Evolutionary conservation across 2,113 vertebrate genomes (phyloP).

Genomic region (Dascyllus trimaculatus): DNA sequence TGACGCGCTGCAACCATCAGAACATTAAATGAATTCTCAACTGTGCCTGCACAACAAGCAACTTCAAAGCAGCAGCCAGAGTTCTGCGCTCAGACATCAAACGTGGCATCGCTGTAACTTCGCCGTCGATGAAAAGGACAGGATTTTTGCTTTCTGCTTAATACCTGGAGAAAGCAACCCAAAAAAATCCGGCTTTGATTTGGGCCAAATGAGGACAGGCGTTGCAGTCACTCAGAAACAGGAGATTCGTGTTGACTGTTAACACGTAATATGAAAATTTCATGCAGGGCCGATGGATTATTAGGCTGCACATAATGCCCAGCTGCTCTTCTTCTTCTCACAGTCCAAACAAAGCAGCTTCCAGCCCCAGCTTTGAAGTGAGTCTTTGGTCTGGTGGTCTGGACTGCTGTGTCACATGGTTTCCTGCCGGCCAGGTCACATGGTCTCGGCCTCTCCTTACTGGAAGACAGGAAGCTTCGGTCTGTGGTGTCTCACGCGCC

Average conservation of each 20-base stretch:
- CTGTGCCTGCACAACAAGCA: slow-evolving; percentile 56
- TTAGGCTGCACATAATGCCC: neutral
- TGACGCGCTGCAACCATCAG: slow-evolving; percentile 60
- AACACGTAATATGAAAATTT: neutral
- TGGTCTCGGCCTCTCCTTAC: slow-evolving; percentile 65
- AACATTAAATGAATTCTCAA: slow-evolving; percentile 54
- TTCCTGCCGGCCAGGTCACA: slow-evolving; percentile 76
- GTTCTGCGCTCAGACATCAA: slow-evolving; percentile 68
- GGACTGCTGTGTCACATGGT: slow-evolving; percentile 72
- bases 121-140: slow-evolving; percentile 60
- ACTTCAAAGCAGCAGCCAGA: slow-evolving; percentile 70
- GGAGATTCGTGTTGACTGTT: neutral
- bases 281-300: neutral
- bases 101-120: slow-evolving; percentile 51
- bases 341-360: neutral
- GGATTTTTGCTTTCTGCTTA: slow-evolving; percentile 39
- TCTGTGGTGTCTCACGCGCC: slow-evolving; percentile 72
- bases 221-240: slow-evolving; percentile 15
- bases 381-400: slow-evolving; percentile 55
- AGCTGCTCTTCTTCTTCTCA: too few relatives aligned
- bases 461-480: slow-evolving; percentile 79
- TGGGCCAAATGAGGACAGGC: slow-evolving; percentile 19
- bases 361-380: neutral
- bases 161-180: slow-evolving; percentile 58
- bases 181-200: slow-evolving; percentile 49